Evolutionary conservation across 1,140 invertebrate species (phyloP).

Genomic region (Euwallacea fornicatus): DNA sequence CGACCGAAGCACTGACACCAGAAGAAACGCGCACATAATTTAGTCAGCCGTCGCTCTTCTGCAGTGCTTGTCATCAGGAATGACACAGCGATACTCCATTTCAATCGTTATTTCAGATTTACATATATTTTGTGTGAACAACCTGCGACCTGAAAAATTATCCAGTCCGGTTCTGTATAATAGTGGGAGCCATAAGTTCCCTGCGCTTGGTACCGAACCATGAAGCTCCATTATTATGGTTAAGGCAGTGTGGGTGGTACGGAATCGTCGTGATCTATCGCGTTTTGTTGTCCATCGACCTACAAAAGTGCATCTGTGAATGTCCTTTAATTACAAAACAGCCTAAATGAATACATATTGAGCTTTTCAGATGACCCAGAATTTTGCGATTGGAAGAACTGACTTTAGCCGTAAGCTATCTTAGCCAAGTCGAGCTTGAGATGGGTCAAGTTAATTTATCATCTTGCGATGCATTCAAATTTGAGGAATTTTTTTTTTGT

Average conservation of each 20-base stretch:
- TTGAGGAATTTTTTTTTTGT: too few species aligned
- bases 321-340: not conserved
- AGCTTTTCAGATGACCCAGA: not conserved
- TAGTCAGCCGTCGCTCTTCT: too few species aligned
- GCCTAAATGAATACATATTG: not conserved
- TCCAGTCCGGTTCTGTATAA: slow-evolving; percentile 8
- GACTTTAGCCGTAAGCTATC: too few species aligned
- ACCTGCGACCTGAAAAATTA: not conserved
- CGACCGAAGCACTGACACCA: too few species aligned
- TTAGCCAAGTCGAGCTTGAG: too few species aligned
- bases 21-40: too few species aligned
- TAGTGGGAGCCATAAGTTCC: slow-evolving; percentile 21
- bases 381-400: not conserved
- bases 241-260: slow-evolving; percentile 34
- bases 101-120: too few species aligned
- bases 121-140: not conserved
- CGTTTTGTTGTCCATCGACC: slow-evolving; percentile 16
- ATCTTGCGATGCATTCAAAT: too few species aligned
- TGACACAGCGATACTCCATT: too few species aligned
- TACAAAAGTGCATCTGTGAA: slow-evolving; percentile 5
- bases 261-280: slow-evolving; percentile 35
- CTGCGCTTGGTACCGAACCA: slow-evolving; percentile 33
- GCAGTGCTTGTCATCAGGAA: too few species aligned
- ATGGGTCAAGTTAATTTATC: too few species aligned
- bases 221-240: slow-evolving; percentile 32